phyloP scores from a whole-genome alignment of 2,797 vertebrate species.

The Triplophysa yarkandensis region DNA sequence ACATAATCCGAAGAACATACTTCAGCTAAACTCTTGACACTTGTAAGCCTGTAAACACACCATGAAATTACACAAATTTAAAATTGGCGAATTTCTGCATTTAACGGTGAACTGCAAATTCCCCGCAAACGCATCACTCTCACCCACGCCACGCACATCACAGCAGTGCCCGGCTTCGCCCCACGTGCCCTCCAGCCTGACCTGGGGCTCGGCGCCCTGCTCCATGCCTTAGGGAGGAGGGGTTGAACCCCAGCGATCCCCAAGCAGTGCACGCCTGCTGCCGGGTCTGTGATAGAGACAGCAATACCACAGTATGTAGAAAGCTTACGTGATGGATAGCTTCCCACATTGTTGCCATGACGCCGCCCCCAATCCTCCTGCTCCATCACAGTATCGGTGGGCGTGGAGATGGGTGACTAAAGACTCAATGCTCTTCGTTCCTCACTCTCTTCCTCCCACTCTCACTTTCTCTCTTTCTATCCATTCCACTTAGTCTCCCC shows the following conservation, averaged over 20 bases:
- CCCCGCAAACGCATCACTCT: slow-evolving; percentile 39
- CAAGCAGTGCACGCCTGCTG: slow-evolving; percentile 12
- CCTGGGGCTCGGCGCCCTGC: slow-evolving; percentile 30
- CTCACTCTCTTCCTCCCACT: slow-evolving; percentile 38
- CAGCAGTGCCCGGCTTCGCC: slow-evolving; percentile 30
- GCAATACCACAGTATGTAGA: slow-evolving; percentile 19
- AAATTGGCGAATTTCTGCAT: neutral
- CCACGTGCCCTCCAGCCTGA: slow-evolving; percentile 25
- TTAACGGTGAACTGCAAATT: slow-evolving; percentile 17
- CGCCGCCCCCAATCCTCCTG: slow-evolving; percentile 67
- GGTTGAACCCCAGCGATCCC: slow-evolving; percentile 27
- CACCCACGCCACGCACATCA: slow-evolving; percentile 58
- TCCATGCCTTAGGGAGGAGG: slow-evolving; percentile 49
- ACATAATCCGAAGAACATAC: neutral
- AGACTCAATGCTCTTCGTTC: slow-evolving; percentile 50
- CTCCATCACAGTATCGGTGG: slow-evolving; percentile 61
- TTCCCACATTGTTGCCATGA: slow-evolving; percentile 71
- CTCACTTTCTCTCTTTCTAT: slow-evolving; percentile 6
- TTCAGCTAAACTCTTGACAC: neutral
- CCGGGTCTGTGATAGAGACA: slow-evolving; percentile 16
- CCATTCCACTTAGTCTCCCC: slow-evolving; percentile 25
- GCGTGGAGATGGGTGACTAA: slow-evolving; percentile 70
- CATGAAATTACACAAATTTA: neutral
- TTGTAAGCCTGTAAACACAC: neutral
- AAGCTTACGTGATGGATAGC: slow-evolving; percentile 55